A percentile compares a stretch with the other conserved stretches of the same genome.
Conservation (phyloP, 1,140 invertebrate species). For the Gryllus bimaculatus region DNA sequence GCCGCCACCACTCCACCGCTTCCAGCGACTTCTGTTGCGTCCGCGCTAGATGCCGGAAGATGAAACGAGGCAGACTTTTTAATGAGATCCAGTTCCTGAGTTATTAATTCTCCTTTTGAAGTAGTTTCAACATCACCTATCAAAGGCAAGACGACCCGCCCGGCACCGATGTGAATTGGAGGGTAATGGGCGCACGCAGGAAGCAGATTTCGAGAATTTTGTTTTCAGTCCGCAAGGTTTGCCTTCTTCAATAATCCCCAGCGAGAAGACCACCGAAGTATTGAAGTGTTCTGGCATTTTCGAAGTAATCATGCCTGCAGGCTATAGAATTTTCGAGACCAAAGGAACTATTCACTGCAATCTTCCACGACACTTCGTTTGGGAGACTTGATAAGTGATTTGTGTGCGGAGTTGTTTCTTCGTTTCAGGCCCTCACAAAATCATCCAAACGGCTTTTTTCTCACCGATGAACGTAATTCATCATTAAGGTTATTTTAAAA, state of each 20-base stretch:
- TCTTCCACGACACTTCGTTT: no score
- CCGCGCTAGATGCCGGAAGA: no score
- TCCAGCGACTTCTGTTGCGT: background rate
- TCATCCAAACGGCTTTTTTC: no score
- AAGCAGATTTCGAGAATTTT: background rate
- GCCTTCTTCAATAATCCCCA: background rate
- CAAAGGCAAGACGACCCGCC: background rate
- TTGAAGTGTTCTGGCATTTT: background rate
- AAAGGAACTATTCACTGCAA: no score
- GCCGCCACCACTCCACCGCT: background rate
- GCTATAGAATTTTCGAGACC: no score
- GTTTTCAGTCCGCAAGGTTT: background rate
- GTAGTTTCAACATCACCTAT: background rate
- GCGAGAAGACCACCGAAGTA: background rate
- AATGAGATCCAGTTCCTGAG: background rate
- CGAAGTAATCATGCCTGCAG: background rate
- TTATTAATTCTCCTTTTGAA: background rate
- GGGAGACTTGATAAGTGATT: no score
- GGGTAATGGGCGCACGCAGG: background rate
- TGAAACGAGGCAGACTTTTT: background rate
- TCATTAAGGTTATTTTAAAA: no score
- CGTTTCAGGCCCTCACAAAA: no score
- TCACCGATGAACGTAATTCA: no score
- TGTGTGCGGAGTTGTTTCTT: no score
- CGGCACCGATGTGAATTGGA: background rate